These are phyloP conservation scores for Anomalospiza imberbis DNA, from an alignment of 2,797 vertebrate species.

Conservation along the genomic window DNA sequence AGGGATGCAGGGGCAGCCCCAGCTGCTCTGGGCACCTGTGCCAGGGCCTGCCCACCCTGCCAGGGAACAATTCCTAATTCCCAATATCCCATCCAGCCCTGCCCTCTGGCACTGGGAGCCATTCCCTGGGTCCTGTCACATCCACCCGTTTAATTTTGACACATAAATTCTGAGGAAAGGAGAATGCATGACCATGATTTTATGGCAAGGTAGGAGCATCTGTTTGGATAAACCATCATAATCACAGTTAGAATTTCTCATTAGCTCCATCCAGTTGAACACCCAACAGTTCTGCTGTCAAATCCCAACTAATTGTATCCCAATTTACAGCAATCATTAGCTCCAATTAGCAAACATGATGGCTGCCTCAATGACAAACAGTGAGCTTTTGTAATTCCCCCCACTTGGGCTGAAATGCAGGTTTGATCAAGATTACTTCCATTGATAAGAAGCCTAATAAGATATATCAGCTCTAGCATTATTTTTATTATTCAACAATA, in stretches of 20 bases:
- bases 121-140: background rate
- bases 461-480: background rate
- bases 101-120: background rate
- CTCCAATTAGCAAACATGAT: background rate
- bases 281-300: background rate
- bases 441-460: background rate
- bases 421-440: background rate
- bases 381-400: background rate
- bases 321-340: background rate
- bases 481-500: background rate
- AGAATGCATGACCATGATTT: background rate
- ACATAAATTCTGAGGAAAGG: background rate
- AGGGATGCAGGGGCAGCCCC: background rate
- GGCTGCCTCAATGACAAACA: background rate
- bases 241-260: background rate
- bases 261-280: background rate
- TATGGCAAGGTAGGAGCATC: background rate
- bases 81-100: fast-evolving
- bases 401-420: background rate
- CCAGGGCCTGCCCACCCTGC: background rate
- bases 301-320: background rate
- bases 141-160: background rate
- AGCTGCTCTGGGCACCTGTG: background rate
- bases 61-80: background rate
- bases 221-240: background rate